These are phyloP conservation scores for Steromphala cineraria DNA, from an alignment of 2,888 invertebrate genomes.

Conservation along the genomic window DNA sequence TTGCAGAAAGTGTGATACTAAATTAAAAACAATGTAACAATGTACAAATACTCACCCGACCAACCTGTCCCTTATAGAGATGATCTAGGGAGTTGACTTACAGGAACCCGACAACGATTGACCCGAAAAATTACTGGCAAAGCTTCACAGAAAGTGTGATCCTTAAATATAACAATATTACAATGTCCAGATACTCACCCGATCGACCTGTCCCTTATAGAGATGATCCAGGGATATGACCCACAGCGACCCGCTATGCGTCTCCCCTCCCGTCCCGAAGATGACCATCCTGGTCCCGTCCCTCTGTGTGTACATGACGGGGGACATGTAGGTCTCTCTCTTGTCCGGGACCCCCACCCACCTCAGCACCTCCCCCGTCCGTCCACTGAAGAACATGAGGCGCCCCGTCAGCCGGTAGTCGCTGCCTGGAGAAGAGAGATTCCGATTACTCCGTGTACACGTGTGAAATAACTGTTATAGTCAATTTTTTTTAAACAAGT, in stretches of 20 bases:
- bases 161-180: too few species aligned
- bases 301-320: constrained; percentile 78
- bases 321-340: constrained; percentile 84
- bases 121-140: too few species aligned
- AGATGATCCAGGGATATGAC: constrained; percentile 79
- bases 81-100: constrained; percentile 81
- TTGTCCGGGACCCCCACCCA: constrained; percentile 80
- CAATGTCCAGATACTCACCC: too few species aligned
- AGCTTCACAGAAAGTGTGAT: too few species aligned
- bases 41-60: constrained; percentile 72
- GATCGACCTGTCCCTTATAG: constrained; percentile 71
- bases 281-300: constrained; percentile 80
- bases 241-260: constrained; percentile 84
- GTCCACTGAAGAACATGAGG: constrained; percentile 84
- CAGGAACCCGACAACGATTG: constrained; percentile 84
- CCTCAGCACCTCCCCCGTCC: constrained; percentile 81
- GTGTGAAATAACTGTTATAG: too few species aligned
- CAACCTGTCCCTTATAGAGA: constrained; percentile 72
- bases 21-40: too few species aligned
- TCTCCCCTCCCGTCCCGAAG: constrained; percentile 85
- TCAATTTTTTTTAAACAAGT: too few species aligned
- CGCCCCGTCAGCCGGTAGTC: constrained; percentile 79
- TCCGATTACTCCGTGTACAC: neutral
- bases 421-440: constrained; percentile 67
- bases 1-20: too few species aligned